These are phyloP conservation scores for Limnephilus marmoratus DNA, from an alignment of 2,888 invertebrate species.

Conservation along the genomic window DNA sequence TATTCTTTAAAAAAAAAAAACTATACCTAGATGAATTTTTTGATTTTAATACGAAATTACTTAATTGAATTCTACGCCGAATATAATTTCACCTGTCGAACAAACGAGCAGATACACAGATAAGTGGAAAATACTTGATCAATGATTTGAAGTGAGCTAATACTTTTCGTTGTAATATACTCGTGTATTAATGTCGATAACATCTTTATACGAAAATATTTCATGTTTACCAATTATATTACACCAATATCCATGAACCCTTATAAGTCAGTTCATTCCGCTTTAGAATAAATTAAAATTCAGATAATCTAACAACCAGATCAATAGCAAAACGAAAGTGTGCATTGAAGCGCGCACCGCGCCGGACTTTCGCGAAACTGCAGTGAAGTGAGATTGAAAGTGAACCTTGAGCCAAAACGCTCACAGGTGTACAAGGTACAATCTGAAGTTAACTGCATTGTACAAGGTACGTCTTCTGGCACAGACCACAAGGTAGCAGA, in stretches of 20 bases:
- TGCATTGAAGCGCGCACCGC: slow-evolving; percentile 47
- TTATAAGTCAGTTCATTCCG: not conserved
- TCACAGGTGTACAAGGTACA: slow-evolving; percentile 22
- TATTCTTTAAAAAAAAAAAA: no score
- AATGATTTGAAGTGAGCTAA: not conserved
- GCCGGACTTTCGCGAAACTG: slow-evolving; percentile 50
- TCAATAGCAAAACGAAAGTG: slow-evolving; percentile 56
- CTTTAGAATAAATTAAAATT: not conserved
- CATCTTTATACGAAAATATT: not conserved
- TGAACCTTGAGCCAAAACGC: slow-evolving; percentile 29
- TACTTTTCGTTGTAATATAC: not conserved
- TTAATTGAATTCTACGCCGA: no score
- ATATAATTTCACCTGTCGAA: no score
- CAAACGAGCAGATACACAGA: no score
- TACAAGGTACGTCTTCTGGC: not conserved
- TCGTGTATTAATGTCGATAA: not conserved
- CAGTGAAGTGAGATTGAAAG: slow-evolving; percentile 39
- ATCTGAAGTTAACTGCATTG: not conserved
- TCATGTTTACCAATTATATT: not conserved
- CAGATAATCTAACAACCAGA: slow-evolving; percentile 16
- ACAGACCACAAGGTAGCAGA: not conserved
- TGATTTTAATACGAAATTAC: no score
- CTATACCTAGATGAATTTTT: no score
- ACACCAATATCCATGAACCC: not conserved
- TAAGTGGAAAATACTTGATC: not conserved